Evolutionary conservation across 1,140 invertebrate species (phyloP), one percentile per base, ranked within the genome.

Genomic region (Psilanteris sp.): DNA sequence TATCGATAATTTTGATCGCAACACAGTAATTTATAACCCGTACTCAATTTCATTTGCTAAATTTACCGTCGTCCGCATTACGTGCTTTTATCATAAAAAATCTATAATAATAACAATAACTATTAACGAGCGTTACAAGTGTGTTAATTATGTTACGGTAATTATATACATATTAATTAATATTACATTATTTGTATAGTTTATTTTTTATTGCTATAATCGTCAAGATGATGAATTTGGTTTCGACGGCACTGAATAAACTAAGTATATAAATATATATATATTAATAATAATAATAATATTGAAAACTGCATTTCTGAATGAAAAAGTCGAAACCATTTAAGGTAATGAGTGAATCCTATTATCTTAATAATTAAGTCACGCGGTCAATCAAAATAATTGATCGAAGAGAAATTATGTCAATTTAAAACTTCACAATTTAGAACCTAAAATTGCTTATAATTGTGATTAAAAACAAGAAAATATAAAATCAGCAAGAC

Each of bases 21-120:
- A 55, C 22, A 50, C 41, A 0, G 41, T 57, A 48, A 68, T 57
- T 68, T 57, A 67, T 39, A 22, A 3, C 13, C 32, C 34, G 64
- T 68, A 39, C 52, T 39, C 32, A 57, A 68, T 68, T 55, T 48
- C 62, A 43, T 36, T 36, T 6, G 39, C 50, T 37, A 41, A 50
- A 64, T 32, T 62, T 22, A n/a, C n/a, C n/a, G n/a, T n/a, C n/a
- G n/a, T n/a, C n/a, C n/a, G n/a, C n/a, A n/a, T n/a, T n/a, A n/a
- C n/a, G n/a, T n/a, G n/a, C n/a, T n/a, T n/a, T n/a, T n/a, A n/a
- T n/a, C n/a, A n/a, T n/a, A n/a, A n/a, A n/a, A n/a, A n/a, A n/a
- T n/a, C n/a, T n/a, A n/a, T n/a, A n/a, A n/a, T n/a, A n/a, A n/a
- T n/a, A 39, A 14, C 41, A 32, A 44, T 16, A 27, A 54, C 32